phyloP scores from a whole-genome alignment of 2,888 invertebrate genomes.

The Agrochola macilenta region DNA sequence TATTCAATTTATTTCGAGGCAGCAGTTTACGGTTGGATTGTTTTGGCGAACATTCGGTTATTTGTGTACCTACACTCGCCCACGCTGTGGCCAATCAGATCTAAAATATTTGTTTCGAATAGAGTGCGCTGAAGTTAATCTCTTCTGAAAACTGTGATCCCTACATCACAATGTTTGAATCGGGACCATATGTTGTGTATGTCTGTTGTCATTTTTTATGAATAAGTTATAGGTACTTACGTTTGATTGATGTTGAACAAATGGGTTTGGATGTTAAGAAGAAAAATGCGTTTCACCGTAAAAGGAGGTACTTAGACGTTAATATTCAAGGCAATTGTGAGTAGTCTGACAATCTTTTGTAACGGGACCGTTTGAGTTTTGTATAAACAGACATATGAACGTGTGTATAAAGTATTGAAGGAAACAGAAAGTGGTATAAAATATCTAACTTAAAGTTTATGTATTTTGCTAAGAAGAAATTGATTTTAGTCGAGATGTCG shows the following conservation, averaged over 20 bases:
- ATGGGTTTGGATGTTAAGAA: constrained; percentile 37
- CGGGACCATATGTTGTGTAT: constrained; percentile 19
- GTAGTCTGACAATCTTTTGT: constrained; percentile 29
- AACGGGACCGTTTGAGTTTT: constrained; percentile 21
- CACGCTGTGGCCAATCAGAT: constrained; percentile 57
- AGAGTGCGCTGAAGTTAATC: constrained; percentile 63
- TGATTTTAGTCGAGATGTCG: background rate
- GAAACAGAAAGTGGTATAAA: constrained; percentile 13
- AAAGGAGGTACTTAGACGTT: constrained; percentile 35
- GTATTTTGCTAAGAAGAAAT: constrained; percentile 4
- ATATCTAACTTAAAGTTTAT: background rate
- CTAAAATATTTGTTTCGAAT: constrained; percentile 66
- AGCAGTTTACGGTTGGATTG: constrained; percentile 50
- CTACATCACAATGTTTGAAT: constrained; percentile 51
- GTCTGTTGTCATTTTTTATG: constrained; percentile 51
- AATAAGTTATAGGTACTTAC: constrained; percentile 17
- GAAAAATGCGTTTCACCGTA: constrained; percentile 31
- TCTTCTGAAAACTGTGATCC: constrained; percentile 53
- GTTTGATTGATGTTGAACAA: constrained; percentile 48
- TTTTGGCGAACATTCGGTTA: constrained; percentile 60
- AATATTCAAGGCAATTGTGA: constrained; percentile 51
- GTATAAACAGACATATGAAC: constrained; percentile 23
- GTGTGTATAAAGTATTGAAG: constrained; percentile 14
- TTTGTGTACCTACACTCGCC: constrained; percentile 47
- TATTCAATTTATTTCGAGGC: constrained; percentile 59